Evolutionary conservation across 1,140 invertebrate genomes (phyloP).

Genomic region (Cepaea nemoralis): DNA sequence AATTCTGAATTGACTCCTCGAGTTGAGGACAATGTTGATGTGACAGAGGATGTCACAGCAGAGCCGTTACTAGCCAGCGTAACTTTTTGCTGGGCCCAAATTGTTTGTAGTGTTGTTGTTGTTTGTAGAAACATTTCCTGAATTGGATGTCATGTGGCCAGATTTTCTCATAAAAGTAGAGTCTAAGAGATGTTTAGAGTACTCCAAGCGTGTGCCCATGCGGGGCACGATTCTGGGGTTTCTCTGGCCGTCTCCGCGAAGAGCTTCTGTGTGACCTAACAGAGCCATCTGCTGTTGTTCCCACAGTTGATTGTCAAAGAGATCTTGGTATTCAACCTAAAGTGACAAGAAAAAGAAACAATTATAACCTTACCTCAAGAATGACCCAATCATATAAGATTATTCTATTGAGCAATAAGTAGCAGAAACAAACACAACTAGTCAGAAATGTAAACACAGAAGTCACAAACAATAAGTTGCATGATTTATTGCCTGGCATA

Average conservation of each 20-base stretch:
- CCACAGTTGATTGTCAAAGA: conserved; percentile 62
- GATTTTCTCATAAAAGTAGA: conserved; percentile 18
- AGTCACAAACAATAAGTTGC: too few relatives aligned
- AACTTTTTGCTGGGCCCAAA: not conserved
- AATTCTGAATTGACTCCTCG: conserved; percentile 25
- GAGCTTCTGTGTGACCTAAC: conserved; percentile 24
- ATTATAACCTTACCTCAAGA: too few relatives aligned
- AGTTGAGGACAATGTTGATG: conserved; percentile 46
- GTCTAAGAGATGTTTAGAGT: conserved; percentile 55
- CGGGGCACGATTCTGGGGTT: conserved; percentile 69
- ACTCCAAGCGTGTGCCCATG: conserved; percentile 75
- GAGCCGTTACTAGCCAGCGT: not conserved
- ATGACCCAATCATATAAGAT: too few relatives aligned
- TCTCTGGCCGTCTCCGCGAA: conserved; percentile 50
- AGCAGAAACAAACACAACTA: too few relatives aligned
- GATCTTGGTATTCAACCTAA: conserved; percentile 72
- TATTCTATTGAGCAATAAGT: too few relatives aligned
- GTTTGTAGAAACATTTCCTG: not conserved
- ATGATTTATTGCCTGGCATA: too few relatives aligned
- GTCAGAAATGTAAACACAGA: too few relatives aligned
- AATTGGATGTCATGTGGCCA: not conserved
- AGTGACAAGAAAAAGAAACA: conserved; percentile 5
- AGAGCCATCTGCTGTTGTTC: conserved; percentile 42
- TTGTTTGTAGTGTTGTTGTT: conserved; percentile 18
- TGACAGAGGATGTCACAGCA: conserved; percentile 36